Percentiles rank a stretch among this genome's conserved stretches.
phyloP scores from a whole-genome alignment of 2,113 vertebrate genomes.

The Motacilla tschutschensis region DNA sequence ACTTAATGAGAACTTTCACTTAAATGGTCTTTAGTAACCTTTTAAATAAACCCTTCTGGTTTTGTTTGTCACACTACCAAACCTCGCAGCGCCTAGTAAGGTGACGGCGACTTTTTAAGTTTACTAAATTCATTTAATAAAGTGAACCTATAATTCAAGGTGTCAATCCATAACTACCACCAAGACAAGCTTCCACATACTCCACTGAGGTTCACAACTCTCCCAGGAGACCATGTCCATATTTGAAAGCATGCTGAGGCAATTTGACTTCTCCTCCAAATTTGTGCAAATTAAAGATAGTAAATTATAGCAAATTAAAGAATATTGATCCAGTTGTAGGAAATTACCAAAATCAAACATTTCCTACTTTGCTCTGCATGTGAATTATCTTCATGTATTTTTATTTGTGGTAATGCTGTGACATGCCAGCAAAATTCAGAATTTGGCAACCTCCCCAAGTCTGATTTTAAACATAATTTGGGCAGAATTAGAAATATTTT shows the following conservation, averaged over 20 bases:
- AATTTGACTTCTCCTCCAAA: neutral
- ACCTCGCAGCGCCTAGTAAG: neutral
- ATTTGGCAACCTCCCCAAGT: neutral
- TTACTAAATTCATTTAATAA: neutral
- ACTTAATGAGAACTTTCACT: neutral
- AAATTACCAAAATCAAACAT: neutral
- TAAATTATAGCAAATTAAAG: neutral
- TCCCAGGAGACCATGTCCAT: neutral
- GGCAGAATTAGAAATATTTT: conserved; percentile 8
- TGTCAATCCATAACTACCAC: neutral
- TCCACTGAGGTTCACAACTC: neutral
- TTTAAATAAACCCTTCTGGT: neutral
- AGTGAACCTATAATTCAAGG: neutral
- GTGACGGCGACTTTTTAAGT: neutral
- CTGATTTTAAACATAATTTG: conserved; percentile 22
- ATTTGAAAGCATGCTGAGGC: neutral
- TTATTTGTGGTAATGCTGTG: neutral
- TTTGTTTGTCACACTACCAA: neutral
- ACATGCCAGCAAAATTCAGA: conserved; percentile 11
- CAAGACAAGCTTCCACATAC: neutral
- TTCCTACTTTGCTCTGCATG: neutral
- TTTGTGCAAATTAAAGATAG: neutral
- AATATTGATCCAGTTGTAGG: neutral
- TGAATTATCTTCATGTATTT: neutral
- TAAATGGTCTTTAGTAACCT: neutral